A percentile compares a stretch with the other conserved stretches of the same genome.
Conservation (phyloP, 1,140 invertebrate species). For the Drosophila nigrodunni region DNA sequence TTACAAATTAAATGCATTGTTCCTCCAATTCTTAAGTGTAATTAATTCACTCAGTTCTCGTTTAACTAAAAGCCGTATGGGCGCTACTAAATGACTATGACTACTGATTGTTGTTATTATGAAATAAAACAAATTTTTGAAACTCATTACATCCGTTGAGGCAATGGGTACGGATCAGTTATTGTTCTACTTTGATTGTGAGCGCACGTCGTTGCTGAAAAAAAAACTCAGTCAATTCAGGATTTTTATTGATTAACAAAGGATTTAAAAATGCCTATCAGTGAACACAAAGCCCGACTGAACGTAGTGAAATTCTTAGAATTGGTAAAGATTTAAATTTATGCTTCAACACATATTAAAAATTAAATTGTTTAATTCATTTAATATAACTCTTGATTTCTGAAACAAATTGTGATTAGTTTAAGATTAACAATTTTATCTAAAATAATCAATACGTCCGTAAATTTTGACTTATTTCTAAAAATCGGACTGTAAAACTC, state of each 20-base stretch:
- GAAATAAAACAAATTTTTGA: conserved; percentile 46
- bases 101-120: conserved; percentile 13
- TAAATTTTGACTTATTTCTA: no score
- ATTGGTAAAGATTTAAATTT: conserved; percentile 64
- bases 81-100: background rate
- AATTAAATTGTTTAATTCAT: no score
- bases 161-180: conserved; percentile 54
- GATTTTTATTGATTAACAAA: conserved; percentile 4
- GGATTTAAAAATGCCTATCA: conserved; percentile 71
- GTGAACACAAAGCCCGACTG: conserved; percentile 74
- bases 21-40: conserved; percentile 77
- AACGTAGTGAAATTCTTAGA: conserved; percentile 82
- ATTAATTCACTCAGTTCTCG: conserved; percentile 80
- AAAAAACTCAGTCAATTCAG: background rate
- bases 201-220: conserved; percentile 37
- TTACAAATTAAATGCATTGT: conserved; percentile 74
- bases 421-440: no score
- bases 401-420: no score
- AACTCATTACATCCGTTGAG: conserved; percentile 42
- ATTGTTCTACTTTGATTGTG: conserved; percentile 55
- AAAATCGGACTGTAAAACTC: no score
- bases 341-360: no score
- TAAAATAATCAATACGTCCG: no score
- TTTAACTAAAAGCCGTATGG: conserved; percentile 4
- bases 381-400: no score